phyloP scores from a whole-genome alignment of 2,797 vertebrate genomes.

The Enteromius treurensis region DNA sequence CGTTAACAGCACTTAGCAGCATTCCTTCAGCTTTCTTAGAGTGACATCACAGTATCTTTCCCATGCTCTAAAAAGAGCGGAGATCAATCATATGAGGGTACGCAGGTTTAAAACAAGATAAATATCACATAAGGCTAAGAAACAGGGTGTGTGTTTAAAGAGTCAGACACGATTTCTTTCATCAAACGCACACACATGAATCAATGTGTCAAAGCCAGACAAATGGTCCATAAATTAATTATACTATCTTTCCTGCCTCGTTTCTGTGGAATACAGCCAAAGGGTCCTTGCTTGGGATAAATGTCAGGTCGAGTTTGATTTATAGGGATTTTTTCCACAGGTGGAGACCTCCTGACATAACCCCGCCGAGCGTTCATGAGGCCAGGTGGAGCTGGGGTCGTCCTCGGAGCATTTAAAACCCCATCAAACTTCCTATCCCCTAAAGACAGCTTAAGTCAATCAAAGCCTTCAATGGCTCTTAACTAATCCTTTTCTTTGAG shows the following conservation, averaged over 20 bases:
- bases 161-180: conserved; percentile 13
- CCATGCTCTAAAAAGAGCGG: background rate
- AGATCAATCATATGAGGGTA: conserved; percentile 26
- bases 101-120: conserved; percentile 20
- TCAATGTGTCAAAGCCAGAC: background rate
- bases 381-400: conserved; percentile 51
- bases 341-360: conserved; percentile 41
- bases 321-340: conserved; percentile 37
- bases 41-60: conserved; percentile 32
- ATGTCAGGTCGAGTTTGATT: conserved; percentile 40
- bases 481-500: conserved; percentile 65
- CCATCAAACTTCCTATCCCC: conserved; percentile 65
- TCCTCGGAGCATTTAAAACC: conserved; percentile 56
- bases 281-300: conserved; percentile 23
- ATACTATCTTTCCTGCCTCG: conserved; percentile 23
- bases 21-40: conserved; percentile 19
- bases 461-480: conserved; percentile 67
- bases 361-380: conserved; percentile 14
- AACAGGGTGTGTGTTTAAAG: conserved; percentile 17
- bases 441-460: conserved; percentile 69
- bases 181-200: conserved; percentile 2
- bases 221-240: conserved; percentile 24
- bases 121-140: conserved; percentile 7
- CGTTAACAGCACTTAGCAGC: conserved; percentile 1
- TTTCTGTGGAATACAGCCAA: conserved; percentile 25